These are phyloP conservation scores for Tolmerus cingulatus DNA, from an alignment of 2,888 invertebrate species.

Conservation along the genomic window DNA sequence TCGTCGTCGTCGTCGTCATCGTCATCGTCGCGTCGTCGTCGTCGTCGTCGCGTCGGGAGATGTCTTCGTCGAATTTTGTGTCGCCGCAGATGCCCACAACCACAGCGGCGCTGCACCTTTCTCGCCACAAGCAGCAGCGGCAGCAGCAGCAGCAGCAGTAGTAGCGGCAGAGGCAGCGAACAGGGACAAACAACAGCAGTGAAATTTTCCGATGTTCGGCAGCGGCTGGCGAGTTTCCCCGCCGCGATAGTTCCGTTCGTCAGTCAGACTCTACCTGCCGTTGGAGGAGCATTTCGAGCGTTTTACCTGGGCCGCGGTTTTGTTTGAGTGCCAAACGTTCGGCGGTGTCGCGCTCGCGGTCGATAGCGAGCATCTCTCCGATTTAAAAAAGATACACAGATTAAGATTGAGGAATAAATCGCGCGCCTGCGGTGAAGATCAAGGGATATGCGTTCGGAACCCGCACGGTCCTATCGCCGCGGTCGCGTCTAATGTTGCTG, in stretches of 20 bases:
- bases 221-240: not conserved
- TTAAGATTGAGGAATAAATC: not conserved
- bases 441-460: not conserved
- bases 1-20: too few species aligned
- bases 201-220: not conserved
- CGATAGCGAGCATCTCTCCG: not conserved
- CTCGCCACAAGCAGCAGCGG: not conserved
- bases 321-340: not conserved
- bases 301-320: not conserved
- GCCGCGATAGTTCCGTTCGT: not conserved
- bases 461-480: conserved; percentile 7
- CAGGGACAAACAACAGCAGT: not conserved
- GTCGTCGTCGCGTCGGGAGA: not conserved
- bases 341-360: not conserved
- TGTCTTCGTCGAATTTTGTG: conserved; percentile 2
- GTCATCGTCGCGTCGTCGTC: too few species aligned
- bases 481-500: conserved; percentile 17
- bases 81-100: conserved; percentile 18
- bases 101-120: not conserved
- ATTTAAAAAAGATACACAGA: not conserved
- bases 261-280: conserved; percentile 24
- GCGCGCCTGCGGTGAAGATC: conserved; percentile 24
- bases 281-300: not conserved
- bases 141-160: not conserved
- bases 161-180: too few species aligned